phyloP scores from a whole-genome alignment of 2,888 invertebrate species.

The Philhelius pedissequus region DNA sequence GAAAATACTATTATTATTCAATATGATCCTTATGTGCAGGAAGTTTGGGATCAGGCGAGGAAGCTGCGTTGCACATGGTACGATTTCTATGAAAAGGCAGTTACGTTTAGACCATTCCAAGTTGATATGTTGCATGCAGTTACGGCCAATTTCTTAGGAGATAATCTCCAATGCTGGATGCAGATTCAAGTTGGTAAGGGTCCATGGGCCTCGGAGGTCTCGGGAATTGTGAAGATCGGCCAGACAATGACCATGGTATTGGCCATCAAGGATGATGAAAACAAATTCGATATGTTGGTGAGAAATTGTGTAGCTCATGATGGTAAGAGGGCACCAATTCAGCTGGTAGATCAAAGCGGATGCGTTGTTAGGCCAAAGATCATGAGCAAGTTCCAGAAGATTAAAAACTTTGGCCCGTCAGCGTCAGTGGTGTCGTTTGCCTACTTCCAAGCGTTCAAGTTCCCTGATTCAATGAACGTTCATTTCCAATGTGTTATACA shows the following conservation, averaged over 20 bases:
- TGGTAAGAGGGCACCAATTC: conserved; percentile 95
- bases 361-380: conserved; percentile 96
- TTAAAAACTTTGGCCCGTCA: conserved; percentile 96
- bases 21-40: conserved; percentile 96
- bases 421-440: conserved; percentile 97
- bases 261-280: conserved; percentile 96
- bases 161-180: conserved; percentile 98
- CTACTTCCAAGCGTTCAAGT: conserved; percentile 98
- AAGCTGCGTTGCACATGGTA: conserved; percentile 97
- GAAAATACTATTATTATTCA: conserved; percentile 97
- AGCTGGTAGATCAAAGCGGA: conserved; percentile 94
- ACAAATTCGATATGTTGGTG: conserved; percentile 97
- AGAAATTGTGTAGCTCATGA: conserved; percentile 97
- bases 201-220: conserved; percentile 98
- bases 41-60: conserved; percentile 96
- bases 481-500: conserved; percentile 98
- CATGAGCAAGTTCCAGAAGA: conserved; percentile 97
- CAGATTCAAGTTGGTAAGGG: conserved; percentile 98
- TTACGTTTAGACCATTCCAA: conserved; percentile 96
- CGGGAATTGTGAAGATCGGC: conserved; percentile 96
- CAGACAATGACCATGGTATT: conserved; percentile 98
- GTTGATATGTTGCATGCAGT: conserved; percentile 97
- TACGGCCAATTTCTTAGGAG: conserved; percentile 96
- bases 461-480: conserved; percentile 98
- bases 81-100: conserved; percentile 96